phyloP scores from a whole-genome alignment of 1,140 invertebrate genomes.

The Homarus americanus region DNA sequence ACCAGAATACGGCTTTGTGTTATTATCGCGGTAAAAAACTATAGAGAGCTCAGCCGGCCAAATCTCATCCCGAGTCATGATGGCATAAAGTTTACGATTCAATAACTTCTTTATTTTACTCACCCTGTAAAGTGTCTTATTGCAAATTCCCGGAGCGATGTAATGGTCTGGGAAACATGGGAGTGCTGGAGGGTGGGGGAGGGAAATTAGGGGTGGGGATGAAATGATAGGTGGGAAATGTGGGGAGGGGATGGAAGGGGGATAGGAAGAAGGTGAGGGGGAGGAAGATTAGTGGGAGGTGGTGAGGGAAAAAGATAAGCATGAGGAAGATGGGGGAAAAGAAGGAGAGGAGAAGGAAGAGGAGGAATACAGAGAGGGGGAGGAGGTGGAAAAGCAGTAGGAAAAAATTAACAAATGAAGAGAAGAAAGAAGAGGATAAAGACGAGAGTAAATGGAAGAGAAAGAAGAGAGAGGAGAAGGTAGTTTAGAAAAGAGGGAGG shows the following conservation, averaged over 20 bases:
- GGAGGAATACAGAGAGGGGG: not conserved
- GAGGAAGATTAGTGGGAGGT: no score
- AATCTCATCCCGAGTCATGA: conserved; percentile 46
- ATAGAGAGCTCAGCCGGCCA: conserved; percentile 6
- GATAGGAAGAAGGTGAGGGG: no score
- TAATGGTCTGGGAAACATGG: not conserved
- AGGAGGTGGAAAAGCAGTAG: not conserved
- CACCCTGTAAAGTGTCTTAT: conserved; percentile 54
- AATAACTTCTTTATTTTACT: conserved; percentile 50
- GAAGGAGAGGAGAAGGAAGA: not conserved
- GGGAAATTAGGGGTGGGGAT: not conserved
- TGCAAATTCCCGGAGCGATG: conserved; percentile 43
- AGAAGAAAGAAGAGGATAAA: not conserved
- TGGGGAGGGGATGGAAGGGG: not conserved
- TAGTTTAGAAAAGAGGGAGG: no score
- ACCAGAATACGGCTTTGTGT: conserved; percentile 27
- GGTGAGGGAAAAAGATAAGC: no score
- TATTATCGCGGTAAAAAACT: conserved; percentile 60
- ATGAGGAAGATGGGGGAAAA: not conserved
- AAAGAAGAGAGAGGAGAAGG: not conserved
- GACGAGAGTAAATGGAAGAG: not conserved
- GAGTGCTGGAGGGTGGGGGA: not conserved
- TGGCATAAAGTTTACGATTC: conserved; percentile 51
- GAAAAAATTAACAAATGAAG: not conserved
- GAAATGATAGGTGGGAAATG: not conserved